Percentiles rank a stretch among this genome's conserved stretches.
phyloP scores from a whole-genome alignment of 2,113 vertebrate genomes.

The Syngnathus scovelli region DNA sequence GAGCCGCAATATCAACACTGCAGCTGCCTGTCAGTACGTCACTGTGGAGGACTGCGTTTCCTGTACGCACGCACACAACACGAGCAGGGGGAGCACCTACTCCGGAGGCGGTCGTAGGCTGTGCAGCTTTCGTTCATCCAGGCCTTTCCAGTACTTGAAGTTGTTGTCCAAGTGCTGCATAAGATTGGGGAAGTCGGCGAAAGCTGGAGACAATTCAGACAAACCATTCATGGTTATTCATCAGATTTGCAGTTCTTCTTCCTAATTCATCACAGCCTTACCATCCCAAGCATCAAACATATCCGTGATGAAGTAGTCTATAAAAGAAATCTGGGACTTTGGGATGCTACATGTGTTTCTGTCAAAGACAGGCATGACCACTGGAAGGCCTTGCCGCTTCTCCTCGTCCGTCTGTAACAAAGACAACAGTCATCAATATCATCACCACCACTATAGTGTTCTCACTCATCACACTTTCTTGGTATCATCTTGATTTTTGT shows the following conservation, averaged over 20 bases:
- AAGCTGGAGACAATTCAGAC: constrained; percentile 68
- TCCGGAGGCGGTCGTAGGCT: constrained; percentile 84
- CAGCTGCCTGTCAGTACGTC: constrained; percentile 41
- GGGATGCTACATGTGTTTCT: constrained; percentile 96
- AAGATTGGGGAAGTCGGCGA: constrained; percentile 90
- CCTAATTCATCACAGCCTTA: constrained; percentile 61
- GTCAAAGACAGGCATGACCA: constrained; percentile 98
- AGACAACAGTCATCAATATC: constrained; percentile 19
- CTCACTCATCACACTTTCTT: neutral
- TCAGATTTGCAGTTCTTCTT: neutral
- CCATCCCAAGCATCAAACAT: constrained; percentile 99
- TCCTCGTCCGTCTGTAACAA: constrained; percentile 90
- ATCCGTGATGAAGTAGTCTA: constrained; percentile 97
- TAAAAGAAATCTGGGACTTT: constrained; percentile 96
- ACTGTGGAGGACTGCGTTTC: constrained; percentile 34
- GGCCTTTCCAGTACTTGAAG: constrained; percentile 96
- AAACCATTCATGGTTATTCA: neutral
- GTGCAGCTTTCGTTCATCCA: constrained; percentile 85
- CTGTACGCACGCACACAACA: constrained; percentile 51
- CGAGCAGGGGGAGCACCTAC: constrained; percentile 60
- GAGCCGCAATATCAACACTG: constrained; percentile 28
- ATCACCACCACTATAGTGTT: neutral
- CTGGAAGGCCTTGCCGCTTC: constrained; percentile 85
- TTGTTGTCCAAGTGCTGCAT: constrained; percentile 96
- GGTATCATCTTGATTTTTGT: neutral